A percentile compares a stretch with the other conserved stretches of the same genome.
Conservation (phyloP, 92 coral and sea anemone genomes). For the Anthopleura xanthogrammica region DNA sequence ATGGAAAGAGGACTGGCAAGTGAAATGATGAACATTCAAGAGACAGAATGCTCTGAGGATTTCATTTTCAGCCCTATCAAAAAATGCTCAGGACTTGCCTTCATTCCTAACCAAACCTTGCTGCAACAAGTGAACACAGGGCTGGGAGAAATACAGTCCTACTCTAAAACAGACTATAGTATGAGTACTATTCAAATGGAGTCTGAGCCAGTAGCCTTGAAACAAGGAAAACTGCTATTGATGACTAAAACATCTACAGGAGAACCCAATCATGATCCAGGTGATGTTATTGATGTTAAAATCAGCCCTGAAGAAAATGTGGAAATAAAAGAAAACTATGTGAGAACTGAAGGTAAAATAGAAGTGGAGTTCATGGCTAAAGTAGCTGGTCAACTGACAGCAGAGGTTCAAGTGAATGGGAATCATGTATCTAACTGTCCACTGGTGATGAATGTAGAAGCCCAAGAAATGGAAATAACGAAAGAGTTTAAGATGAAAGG, state of each 20-base stretch:
- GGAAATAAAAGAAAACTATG: too few relatives aligned
- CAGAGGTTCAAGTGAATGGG: too few relatives aligned
- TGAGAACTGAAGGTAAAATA: too few relatives aligned
- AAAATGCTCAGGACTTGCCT: not conserved
- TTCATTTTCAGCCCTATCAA: not conserved
- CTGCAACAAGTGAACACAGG: not conserved
- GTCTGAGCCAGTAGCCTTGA: not conserved
- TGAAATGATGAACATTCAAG: not conserved
- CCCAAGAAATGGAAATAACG: too few relatives aligned
- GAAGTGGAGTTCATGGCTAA: too few relatives aligned
- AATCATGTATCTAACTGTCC: too few relatives aligned
- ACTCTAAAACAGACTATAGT: not conserved
- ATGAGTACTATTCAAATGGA: slow-evolving; percentile 1
- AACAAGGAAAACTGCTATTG: not conserved
- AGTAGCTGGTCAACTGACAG: too few relatives aligned
- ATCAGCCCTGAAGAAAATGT: too few relatives aligned
- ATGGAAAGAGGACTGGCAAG: not conserved
- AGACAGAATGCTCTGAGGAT: not conserved
- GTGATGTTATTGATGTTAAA: too few relatives aligned
- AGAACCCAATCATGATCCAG: too few relatives aligned
- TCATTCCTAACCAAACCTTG: slow-evolving; percentile 1
- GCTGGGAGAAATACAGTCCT: not conserved
- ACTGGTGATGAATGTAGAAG: too few relatives aligned
- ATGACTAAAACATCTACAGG: not conserved
- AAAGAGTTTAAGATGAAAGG: too few relatives aligned